phyloP scores from a whole-genome alignment of 2,797 vertebrate genomes.

The Podargus strigoides region DNA sequence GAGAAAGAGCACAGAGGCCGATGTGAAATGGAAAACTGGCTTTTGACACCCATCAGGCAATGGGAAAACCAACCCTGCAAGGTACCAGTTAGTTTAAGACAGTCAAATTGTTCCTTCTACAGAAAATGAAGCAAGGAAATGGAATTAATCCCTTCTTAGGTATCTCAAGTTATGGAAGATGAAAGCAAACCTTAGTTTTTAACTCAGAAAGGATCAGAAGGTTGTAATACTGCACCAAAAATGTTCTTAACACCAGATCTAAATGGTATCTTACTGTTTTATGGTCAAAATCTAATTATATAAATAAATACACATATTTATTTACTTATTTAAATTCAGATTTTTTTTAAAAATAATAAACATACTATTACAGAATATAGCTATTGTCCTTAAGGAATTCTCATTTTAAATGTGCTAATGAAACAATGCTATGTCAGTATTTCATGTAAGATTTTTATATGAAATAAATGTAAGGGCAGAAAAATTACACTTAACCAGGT shows the following conservation, averaged over 20 bases:
- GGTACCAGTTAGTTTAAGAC: neutral
- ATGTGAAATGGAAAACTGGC: neutral
- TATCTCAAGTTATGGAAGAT: neutral
- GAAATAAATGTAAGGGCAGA: neutral
- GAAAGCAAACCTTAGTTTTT: neutral
- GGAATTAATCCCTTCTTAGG: neutral
- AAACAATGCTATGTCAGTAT: fast-evolving
- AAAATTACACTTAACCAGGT: neutral
- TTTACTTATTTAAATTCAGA: neutral
- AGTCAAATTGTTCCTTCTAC: neutral
- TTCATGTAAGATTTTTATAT: neutral
- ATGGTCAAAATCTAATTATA: neutral
- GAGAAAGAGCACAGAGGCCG: neutral
- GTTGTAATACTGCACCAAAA: neutral
- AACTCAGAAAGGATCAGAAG: neutral
- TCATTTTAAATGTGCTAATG: neutral
- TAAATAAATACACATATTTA: neutral
- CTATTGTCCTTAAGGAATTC: neutral
- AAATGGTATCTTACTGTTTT: neutral
- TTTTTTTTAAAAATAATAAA: neutral
- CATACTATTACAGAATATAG: neutral
- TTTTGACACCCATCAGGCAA: neutral
- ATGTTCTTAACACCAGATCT: neutral
- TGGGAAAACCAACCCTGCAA: neutral
- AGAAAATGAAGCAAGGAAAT: neutral